A percentile compares a stretch with the other conserved stretches of the same genome.
Evolutionary conservation across 2,888 invertebrate species (phyloP).

Genomic region (Caenorhabditis sp.): DNA sequence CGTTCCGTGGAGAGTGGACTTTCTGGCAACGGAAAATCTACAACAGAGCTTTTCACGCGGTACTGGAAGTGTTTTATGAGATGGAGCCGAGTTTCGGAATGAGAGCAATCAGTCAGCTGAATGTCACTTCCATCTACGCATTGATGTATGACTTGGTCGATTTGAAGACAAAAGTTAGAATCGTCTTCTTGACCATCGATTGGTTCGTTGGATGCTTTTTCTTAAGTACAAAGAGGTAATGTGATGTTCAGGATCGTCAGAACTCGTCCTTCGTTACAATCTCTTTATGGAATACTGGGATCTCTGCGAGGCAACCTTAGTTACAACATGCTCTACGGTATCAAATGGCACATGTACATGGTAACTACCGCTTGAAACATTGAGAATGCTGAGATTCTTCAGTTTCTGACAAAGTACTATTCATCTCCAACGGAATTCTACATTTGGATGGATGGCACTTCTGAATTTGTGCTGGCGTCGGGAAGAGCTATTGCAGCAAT

Average conservation of each 20-base stretch:
- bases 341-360: background rate
- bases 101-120: background rate
- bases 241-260: background rate
- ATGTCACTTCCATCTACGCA: background rate
- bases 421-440: background rate
- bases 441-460: background rate
- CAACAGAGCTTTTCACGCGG: background rate
- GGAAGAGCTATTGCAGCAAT: background rate
- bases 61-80: background rate
- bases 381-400: background rate
- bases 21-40: background rate
- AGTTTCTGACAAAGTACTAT: conserved; percentile 13
- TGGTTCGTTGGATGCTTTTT: background rate
- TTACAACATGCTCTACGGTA: background rate
- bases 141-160: background rate
- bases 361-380: background rate
- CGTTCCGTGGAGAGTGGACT: background rate
- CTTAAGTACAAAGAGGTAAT: background rate
- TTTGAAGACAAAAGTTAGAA: background rate
- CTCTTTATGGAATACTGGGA: background rate
- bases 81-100: background rate
- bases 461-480: background rate
- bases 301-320: background rate
- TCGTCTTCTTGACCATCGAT: conserved; percentile 6
- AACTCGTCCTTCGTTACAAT: background rate